Base-by-base conservation (phyloP, 2,797 vertebrate species). In the Gila robusta region DNA sequence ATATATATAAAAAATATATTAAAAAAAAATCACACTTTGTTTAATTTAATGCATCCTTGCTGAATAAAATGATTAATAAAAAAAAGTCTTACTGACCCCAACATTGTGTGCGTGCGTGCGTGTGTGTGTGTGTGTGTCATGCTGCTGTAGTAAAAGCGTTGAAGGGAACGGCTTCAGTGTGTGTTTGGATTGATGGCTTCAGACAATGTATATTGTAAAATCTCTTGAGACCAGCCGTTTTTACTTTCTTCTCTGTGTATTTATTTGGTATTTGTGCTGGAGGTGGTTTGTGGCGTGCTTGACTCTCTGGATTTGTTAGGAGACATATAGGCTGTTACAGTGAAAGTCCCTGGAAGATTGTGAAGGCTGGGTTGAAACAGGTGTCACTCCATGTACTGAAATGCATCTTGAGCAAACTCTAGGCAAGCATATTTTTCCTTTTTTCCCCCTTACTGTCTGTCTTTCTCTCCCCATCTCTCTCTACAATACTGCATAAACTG, bases 221-320 rank as follows among this genome's bases (percentile, higher is more conserved):
- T 79, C 52, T 44, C 77, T 52, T 72, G 76, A 79, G 76, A 56
- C n/a, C 26, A n/a, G 47, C 2, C 16, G 49, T 69, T 44, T 32
- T 54, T 62, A 16, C 39, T 79, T 79, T 62, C 76, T 85, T 59
- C 19, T 52, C 64, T 84, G 14, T 85, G 69, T 66, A 44, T 79
- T 67, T 73, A 69, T 85, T 32, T 71, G 64, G n/a, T 56, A 16
- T 79, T 70, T 70, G 62, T 28, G 66, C 44, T 69, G 32, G 72
- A 39, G 82, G 64, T 37, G 28, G 23, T 28, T 82, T 1, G 74
- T 70, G 26, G 35, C n/a, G 19, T 84, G 54, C 6, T 4, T 23
- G 54, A 62, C 64, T 71, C 83, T 79, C 37, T 62, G 83, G 76
- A 71, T 85, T 79, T 85, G 83, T 85, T 67, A 85, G 76, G 52